phyloP scores from a whole-genome alignment of 1,140 invertebrate genomes.

The Bombyx mori region ASM3026992v2 NC_085127.1:6871501-6872000 shows the following conservation, averaged over 20 bases:
- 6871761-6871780: not conserved
- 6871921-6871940: conserved; percentile 26
- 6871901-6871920: conserved; percentile 14
- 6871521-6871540: too few relatives aligned
- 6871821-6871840: conserved; percentile 20
- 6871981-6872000: too few relatives aligned
- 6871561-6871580: too few relatives aligned
- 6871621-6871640: too few relatives aligned
- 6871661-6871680: too few relatives aligned
- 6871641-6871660: too few relatives aligned
- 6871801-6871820: not conserved
- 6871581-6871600: too few relatives aligned
- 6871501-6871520: too few relatives aligned
- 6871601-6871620: too few relatives aligned
- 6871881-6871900: conserved; percentile 29
- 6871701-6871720: not conserved
- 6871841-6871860: conserved; percentile 33
- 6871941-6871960: conserved; percentile 22
- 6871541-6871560: too few relatives aligned
- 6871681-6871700: too few relatives aligned
- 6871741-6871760: not conserved
- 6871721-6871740: not conserved
- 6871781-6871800: not conserved
- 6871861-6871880: conserved; percentile 29
- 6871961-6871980: too few relatives aligned